Evolutionary conservation across 2,888 invertebrate genomes (phyloP).

Genomic region (Sarcophaga caerulescens): DNA sequence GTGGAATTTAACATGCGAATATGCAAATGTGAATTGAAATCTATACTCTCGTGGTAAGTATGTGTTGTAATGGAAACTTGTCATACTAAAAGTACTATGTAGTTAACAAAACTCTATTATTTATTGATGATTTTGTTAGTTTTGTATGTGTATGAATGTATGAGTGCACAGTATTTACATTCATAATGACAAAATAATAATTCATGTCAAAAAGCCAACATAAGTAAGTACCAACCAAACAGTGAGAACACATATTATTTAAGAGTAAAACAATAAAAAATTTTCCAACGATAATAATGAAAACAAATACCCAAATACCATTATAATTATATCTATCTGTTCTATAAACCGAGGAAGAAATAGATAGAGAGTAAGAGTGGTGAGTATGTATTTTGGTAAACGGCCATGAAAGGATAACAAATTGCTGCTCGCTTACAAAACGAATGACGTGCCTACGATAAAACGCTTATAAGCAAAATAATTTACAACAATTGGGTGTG

Average conservation of each 20-base stretch:
- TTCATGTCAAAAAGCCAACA: conserved; percentile 47
- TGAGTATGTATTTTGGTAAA: neutral
- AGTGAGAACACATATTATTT: conserved; percentile 16
- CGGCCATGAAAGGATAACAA: conserved; percentile 30
- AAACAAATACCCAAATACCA: neutral
- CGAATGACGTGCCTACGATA: conserved; percentile 36
- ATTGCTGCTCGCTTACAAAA: conserved; percentile 11
- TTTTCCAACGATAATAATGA: neutral
- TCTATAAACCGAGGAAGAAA: neutral
- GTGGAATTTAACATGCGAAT: neutral
- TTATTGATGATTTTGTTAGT: neutral
- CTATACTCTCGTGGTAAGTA: too few relatives aligned
- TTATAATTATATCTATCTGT: neutral
- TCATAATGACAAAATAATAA: conserved; percentile 53
- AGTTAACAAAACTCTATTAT: neutral
- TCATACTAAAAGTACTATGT: neutral
- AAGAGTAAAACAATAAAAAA: conserved; percentile 25
- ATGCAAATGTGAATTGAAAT: too few relatives aligned
- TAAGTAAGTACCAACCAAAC: neutral
- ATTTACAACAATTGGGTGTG: neutral
- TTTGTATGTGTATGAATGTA: neutral
- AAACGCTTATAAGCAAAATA: conserved; percentile 27
- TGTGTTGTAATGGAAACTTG: too few relatives aligned
- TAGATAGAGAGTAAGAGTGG: neutral
- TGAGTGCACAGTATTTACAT: neutral